These are phyloP conservation scores for Caenorhabditis sinica DNA, from an alignment of 2,888 invertebrate species.

Conservation along the genomic window DNA sequence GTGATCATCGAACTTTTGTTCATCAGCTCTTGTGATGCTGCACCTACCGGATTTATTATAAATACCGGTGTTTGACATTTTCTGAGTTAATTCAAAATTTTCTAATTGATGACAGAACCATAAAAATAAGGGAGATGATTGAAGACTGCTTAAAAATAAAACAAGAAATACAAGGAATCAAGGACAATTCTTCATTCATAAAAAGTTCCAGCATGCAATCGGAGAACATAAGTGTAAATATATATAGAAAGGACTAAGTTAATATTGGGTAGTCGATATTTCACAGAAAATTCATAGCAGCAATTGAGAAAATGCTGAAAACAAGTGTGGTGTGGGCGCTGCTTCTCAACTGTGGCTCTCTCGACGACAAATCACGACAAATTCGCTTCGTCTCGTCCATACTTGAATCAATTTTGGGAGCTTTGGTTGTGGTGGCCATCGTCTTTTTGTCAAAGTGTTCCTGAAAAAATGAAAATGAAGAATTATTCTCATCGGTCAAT, in stretches of 20 bases:
- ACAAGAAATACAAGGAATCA: too few relatives aligned
- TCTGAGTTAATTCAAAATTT: background rate
- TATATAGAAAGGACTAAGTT: too few relatives aligned
- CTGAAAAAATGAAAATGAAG: conserved; percentile 14
- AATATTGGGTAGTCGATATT: background rate
- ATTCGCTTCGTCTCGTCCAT: background rate
- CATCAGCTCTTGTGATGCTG: background rate
- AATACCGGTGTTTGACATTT: background rate
- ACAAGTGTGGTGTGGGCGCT: background rate
- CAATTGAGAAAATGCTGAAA: background rate
- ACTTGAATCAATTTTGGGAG: background rate
- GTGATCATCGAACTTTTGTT: background rate
- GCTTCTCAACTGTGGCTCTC: conserved; percentile 15
- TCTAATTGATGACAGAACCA: too few relatives aligned
- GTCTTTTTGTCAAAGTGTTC: conserved; percentile 36
- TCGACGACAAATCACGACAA: background rate
- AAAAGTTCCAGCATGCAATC: too few relatives aligned
- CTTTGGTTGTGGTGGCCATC: background rate
- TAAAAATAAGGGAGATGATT: background rate
- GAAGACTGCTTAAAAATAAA: too few relatives aligned
- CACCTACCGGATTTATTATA: conserved; percentile 7
- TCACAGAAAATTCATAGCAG: background rate
- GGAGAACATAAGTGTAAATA: too few relatives aligned
- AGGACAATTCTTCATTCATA: too few relatives aligned
- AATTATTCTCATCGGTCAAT: background rate